Percentiles rank a stretch among this genome's conserved stretches.
These are phyloP conservation scores for Agonopterix heracliana DNA, from an alignment of 2,888 invertebrate species.

Conservation along the genomic window DNA sequence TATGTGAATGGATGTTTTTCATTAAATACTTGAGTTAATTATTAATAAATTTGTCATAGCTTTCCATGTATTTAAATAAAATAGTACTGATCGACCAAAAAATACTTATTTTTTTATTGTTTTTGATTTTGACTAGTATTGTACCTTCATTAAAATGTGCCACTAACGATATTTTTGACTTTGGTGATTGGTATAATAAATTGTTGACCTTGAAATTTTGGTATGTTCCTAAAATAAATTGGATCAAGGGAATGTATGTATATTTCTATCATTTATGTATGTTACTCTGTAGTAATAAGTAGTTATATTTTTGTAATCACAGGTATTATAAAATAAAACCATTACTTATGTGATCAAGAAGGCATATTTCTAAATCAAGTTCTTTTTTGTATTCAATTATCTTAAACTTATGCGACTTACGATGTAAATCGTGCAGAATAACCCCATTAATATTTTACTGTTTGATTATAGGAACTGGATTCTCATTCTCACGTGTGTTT, in stretches of 20 bases:
- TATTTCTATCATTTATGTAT: slow-evolving; percentile 54
- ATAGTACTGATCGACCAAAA: neutral
- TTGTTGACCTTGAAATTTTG: slow-evolving; percentile 23
- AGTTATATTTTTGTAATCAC: slow-evolving; percentile 69
- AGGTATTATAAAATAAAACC: slow-evolving; percentile 33
- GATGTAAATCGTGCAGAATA: slow-evolving; percentile 16
- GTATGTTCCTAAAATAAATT: slow-evolving; percentile 48
- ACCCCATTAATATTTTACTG: slow-evolving; percentile 16
- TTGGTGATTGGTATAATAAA: slow-evolving; percentile 23
- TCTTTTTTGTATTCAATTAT: slow-evolving; percentile 3
- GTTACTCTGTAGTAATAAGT: slow-evolving; percentile 51
- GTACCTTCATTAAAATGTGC: neutral
- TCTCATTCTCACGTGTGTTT: slow-evolving; percentile 54
- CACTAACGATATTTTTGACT: neutral
- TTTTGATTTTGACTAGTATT: neutral
- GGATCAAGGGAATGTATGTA: slow-evolving; percentile 35
- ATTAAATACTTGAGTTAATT: neutral
- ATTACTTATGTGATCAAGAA: slow-evolving; percentile 2
- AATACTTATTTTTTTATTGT: neutral
- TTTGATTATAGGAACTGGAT: slow-evolving; percentile 24
- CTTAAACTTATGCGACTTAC: neutral
- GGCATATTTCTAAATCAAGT: slow-evolving; percentile 3
- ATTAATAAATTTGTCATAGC: neutral
- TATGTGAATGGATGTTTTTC: neutral
- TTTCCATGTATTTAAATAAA: neutral